Evolutionary conservation across 1,140 invertebrate genomes (phyloP), one percentile per base, ranked within the genome.

Genomic region (Metopolophium dirhodum): DNA sequence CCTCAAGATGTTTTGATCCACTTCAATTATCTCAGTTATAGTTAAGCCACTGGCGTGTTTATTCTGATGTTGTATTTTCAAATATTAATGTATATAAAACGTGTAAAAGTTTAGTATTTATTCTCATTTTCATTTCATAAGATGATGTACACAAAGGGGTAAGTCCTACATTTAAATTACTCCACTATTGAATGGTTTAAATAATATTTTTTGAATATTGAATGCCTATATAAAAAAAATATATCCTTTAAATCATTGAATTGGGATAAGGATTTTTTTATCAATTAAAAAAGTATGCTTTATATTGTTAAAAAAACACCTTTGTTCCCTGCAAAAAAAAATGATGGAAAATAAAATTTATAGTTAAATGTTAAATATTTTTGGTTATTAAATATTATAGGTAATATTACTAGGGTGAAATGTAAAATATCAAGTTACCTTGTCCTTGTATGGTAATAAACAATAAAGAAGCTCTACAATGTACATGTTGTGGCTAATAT

Each of bases 401-500:
- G 6, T 68, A n/a, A 77, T n/a, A 18, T n/a, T n/a, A n/a, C 14
- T 77, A n/a, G 3, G 4, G 1, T 77, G 6, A 77, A 77, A 77
- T n/a, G 14, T 77, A n/a, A 54, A 89, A 51, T 89, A 89, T 89
- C 87, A 89, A 89, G 35, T 89, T 89, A 54, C 87, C 1, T 22
- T 89, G 49, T 37, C 87, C 87, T 54, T 54, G 9, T 54, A 54
- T 37, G 87, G 35, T 54, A 30, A 87, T 89, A 51, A 89, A 89
- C 20, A 49, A 49, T 47, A 54, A 54, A 54, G 87, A 54, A 89
- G 35, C 86, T 88, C 18, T 88, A 77, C 22, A 45, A 47, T 47
- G 37, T 85, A 49, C 7, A 49, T 49, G 7, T 49, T 51, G 61
- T 77, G 30, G 30, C n/a, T 77, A n/a, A 77, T n/a, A 77, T 77